phyloP scores from a whole-genome alignment of 1,140 invertebrate species.

The Cepaea nemoralis region DNA sequence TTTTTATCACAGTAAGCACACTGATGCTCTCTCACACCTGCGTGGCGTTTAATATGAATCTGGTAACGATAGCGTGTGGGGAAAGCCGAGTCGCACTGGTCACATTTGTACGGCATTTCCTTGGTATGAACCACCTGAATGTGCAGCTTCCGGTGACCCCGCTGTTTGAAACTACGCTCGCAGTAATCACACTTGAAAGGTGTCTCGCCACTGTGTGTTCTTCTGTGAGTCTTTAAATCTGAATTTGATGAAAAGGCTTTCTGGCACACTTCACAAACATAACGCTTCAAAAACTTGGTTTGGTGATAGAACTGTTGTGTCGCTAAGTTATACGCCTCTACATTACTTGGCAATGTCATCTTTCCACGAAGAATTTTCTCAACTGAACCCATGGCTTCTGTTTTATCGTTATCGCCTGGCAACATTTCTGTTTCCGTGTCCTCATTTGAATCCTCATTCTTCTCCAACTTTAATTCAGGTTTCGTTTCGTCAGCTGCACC shows the following conservation, averaged over 20 bases:
- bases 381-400: not conserved
- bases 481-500: not conserved
- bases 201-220: conserved; percentile 49
- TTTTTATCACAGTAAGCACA: conserved; percentile 41
- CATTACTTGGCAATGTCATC: conserved; percentile 22
- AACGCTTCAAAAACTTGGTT: conserved; percentile 39
- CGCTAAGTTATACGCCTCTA: conserved; percentile 40
- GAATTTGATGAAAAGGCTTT: conserved; percentile 47
- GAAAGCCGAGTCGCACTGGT: conserved; percentile 40
- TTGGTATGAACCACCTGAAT: conserved; percentile 46
- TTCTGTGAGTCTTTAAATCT: conserved; percentile 45
- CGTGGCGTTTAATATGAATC: conserved; percentile 44
- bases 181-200: conserved; percentile 50
- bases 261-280: conserved; percentile 41
- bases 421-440: not conserved
- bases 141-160: conserved; percentile 48
- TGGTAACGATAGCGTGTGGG: conserved; percentile 47
- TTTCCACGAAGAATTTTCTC: not conserved
- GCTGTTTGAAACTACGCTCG: conserved; percentile 47
- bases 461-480: not conserved
- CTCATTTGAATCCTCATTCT: not conserved
- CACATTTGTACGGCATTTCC: conserved; percentile 47
- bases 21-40: conserved; percentile 41
- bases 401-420: not conserved
- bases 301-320: conserved; percentile 39